phyloP scores from a whole-genome alignment of 35 echinoderm and acorn worm genomes.

The Stichopus chloronotus region DNA sequence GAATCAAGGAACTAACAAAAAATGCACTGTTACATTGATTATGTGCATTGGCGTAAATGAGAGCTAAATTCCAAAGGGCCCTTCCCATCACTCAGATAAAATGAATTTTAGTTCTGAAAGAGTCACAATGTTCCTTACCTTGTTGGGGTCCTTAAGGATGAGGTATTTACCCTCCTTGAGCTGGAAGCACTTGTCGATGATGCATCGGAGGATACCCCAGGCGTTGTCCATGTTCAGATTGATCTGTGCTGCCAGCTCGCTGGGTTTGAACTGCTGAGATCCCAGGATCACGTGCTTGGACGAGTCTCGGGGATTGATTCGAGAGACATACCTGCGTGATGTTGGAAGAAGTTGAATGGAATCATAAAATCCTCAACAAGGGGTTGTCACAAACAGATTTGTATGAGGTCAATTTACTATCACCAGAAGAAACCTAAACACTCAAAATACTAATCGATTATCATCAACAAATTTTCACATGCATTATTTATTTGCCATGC shows the following conservation, averaged over 20 bases:
- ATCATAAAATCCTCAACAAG: background rate
- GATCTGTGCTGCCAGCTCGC: conserved; percentile 92
- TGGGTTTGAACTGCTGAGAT: conserved; percentile 98
- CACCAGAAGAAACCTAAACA: too few species aligned
- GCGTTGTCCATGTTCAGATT: conserved; percentile 99
- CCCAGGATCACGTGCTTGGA: conserved; percentile 99
- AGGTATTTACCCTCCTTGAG: conserved; percentile 97
- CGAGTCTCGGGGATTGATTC: conserved; percentile 91
- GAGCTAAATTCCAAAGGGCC: too few species aligned
- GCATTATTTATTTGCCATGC: too few species aligned
- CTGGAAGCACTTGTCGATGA: conserved; percentile 93
- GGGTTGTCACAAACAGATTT: background rate
- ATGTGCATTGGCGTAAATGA: too few species aligned
- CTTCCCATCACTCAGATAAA: too few species aligned
- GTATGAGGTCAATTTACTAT: too few species aligned
- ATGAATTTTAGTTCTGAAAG: too few species aligned
- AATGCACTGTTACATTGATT: too few species aligned
- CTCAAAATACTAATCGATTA: too few species aligned
- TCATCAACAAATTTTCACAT: too few species aligned
- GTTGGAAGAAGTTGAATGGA: background rate
- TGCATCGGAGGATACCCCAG: conserved; percentile 94
- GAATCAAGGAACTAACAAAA: too few species aligned
- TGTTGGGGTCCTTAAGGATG: conserved; percentile 98
- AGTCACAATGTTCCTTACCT: conserved; percentile 53
- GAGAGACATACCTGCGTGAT: conserved; percentile 85